Base-by-base conservation (phyloP, 1,140 invertebrate species). In the Aethina tumida region DNA sequence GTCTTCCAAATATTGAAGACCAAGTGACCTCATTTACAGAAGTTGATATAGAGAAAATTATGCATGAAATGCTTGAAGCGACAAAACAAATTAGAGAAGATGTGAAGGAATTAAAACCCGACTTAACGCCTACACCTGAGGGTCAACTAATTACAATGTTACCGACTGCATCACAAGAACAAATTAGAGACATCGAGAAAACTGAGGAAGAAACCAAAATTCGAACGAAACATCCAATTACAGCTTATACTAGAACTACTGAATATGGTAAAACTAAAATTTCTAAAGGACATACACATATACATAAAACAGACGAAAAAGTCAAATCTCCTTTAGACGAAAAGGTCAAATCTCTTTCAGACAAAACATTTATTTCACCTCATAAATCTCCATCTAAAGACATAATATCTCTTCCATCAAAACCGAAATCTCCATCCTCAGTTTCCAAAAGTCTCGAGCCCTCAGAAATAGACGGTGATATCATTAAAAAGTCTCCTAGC, bases 21-120 rank as follows among this genome's bases (percentile, higher is more conserved):
- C 35, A 35, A 15, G 26, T 41, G 10, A 15, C 14, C 6, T 30
- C 39, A 18, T 41, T 50, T n/a, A 54, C 41, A 30, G 56, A 58
- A 37, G 55, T 48, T 18, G 62, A 70, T 30, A 60, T 71, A 18
- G 56, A 58, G 20, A 63, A 62, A 43, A 50, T 69, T 12, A 66
- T 68, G 43, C 61, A 58, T 15, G 64, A 69, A 59, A 66, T 69
- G 6, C 53, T 68, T 35, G 65, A 69, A 50, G 65, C 60, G 6
- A 67, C 68, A 3, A 58, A 62, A 30, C 58, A 69, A 51, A 69
- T 71, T 27, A 64, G 67, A 43, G 49, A 60, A 30, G 68, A 71
- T 54, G 66, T 72, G 0, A 68, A 65, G 49, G 61, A 69, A 50
- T 42, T 71, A 8, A 65, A 67, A 55, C 68, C 68, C 18, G 67